phyloP scores from a whole-genome alignment of 1,140 invertebrate genomes.

The Zaprionus lachaisei region DNA sequence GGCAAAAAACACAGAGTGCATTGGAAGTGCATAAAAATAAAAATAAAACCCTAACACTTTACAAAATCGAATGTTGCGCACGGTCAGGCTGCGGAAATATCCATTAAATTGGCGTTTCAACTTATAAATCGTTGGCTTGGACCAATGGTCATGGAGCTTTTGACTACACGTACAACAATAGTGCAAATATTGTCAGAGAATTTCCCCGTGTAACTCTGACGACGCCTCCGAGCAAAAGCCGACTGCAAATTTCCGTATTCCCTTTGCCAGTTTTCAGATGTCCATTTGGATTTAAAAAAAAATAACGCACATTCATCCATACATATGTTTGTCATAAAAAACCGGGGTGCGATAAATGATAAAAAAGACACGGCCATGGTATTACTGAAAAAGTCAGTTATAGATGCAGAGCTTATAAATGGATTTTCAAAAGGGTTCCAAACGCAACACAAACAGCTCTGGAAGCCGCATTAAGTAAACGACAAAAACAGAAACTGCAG shows the following conservation, averaged over 20 bases:
- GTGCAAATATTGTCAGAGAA: slow-evolving; percentile 9
- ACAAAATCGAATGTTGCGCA: slow-evolving; percentile 69
- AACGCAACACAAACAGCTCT: slow-evolving; percentile 61
- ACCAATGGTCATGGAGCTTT: slow-evolving; percentile 29
- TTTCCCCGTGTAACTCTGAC: slow-evolving; percentile 9
- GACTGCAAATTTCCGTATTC: slow-evolving; percentile 61
- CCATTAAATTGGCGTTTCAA: slow-evolving; percentile 82
- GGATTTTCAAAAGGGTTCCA: slow-evolving; percentile 74
- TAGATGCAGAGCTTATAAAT: slow-evolving; percentile 76
- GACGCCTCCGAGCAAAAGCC: slow-evolving; percentile 5
- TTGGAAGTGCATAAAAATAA: slow-evolving; percentile 17
- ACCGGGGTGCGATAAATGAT: slow-evolving; percentile 39
- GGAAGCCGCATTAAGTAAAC: slow-evolving; percentile 51
- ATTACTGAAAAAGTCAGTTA: slow-evolving; percentile 71
- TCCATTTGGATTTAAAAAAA: slow-evolving; percentile 68
- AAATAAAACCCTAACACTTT: slow-evolving; percentile 32
- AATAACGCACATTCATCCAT: not conserved
- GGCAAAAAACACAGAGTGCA: slow-evolving; percentile 5
- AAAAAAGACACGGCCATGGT: slow-evolving; percentile 31
- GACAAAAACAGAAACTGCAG: slow-evolving; percentile 30
- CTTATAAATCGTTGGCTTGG: slow-evolving; percentile 73
- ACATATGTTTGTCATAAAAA: slow-evolving; percentile 32
- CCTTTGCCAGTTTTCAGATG: slow-evolving; percentile 49
- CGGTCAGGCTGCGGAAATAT: slow-evolving; percentile 74
- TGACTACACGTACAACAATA: slow-evolving; percentile 6